Evolutionary conservation across 2,113 vertebrate species (phyloP), one percentile per base, ranked within the genome.

Genomic region (Myrmecophaga tridactyla): DNA sequence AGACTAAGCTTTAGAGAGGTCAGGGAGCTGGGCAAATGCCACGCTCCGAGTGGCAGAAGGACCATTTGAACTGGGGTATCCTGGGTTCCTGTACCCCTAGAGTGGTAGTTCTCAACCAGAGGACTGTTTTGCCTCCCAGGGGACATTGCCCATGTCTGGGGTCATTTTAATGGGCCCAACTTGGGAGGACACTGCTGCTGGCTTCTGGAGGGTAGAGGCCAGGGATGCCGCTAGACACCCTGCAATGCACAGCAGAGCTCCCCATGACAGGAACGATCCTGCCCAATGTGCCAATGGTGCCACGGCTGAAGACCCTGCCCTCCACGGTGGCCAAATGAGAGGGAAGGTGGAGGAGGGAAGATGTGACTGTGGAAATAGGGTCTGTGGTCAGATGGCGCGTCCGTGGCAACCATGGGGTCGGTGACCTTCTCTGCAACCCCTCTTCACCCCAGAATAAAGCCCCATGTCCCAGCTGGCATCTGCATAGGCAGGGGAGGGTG

Each of bases 201-300:
- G 43, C 3, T 1, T 41, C n/a, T 39, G 10, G 39, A 3, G 39
- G n/a, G 60, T 20, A 25, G 39, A 29, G 29, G 69, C 73, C 70
- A 14, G 29, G 67, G 48, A 25, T 1, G 6, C 46, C 1, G 41
- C 36, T 48, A 0, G 29, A 0, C 15, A 14, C 6, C 11, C 58
- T 14, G 0, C 20, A 8, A 2, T 0, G 10, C n/a, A 29, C 7
- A 9, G 27, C 21, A 6, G 18, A 17, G 14, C 7, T 65, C 83
- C 65, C 72, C 41, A 11, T 17, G 14, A 13, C 29, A 20, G 3
- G 41, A 25, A 0, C 13, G 3, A 6, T 17, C 21, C 25, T 3
- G 4, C 13, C 46, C 62, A 3, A 17, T 1, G 0, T 11, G 39
- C 1, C 27, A 34, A 3, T 2, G 25, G 25, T 31, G 10, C 48